These are phyloP conservation scores for Nasalis larvatus DNA, from an alignment of 2,113 vertebrate genomes.

Conservation along the genomic window DNA sequence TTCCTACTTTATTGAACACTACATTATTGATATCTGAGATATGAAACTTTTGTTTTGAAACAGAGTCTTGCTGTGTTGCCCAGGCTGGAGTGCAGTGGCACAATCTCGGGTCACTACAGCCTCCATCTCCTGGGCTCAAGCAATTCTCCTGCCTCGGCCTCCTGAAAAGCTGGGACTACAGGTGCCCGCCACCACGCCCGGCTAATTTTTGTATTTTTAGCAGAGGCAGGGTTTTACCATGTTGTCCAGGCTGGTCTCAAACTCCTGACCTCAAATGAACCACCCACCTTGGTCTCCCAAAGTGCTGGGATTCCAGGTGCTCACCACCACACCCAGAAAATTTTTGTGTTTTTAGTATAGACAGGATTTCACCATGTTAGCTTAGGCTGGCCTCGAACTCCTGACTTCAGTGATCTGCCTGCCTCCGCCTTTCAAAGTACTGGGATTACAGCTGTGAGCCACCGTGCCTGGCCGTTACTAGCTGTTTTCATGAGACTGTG, in stretches of 20 bases:
- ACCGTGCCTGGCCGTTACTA: too few relatives aligned
- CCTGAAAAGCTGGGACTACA: not conserved
- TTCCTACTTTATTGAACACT: not conserved
- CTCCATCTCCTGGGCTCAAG: not conserved
- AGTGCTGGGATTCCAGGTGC: too few relatives aligned
- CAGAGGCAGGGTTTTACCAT: too few relatives aligned
- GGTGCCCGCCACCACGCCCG: rapidly evolving
- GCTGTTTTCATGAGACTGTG: not conserved
- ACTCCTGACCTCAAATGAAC: too few relatives aligned
- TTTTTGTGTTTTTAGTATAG: not conserved
- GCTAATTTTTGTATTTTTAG: not conserved
- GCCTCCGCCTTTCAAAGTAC: too few relatives aligned
- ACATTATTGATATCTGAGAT: not conserved
- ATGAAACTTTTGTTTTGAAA: not conserved
- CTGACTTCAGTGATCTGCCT: too few relatives aligned
- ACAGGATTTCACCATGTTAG: not conserved
- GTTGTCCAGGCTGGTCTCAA: too few relatives aligned
- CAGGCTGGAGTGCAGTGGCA: not conserved
- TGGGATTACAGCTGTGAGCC: too few relatives aligned
- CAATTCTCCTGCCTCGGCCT: not conserved
- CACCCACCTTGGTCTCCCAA: too few relatives aligned
- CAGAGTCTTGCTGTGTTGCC: not conserved
- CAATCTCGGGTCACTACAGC: not conserved
- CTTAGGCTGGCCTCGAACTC: too few relatives aligned
- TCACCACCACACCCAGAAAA: too few relatives aligned